Base-by-base conservation (phyloP, 2,797 vertebrate species). In the Steatocranus sp. region DNA sequence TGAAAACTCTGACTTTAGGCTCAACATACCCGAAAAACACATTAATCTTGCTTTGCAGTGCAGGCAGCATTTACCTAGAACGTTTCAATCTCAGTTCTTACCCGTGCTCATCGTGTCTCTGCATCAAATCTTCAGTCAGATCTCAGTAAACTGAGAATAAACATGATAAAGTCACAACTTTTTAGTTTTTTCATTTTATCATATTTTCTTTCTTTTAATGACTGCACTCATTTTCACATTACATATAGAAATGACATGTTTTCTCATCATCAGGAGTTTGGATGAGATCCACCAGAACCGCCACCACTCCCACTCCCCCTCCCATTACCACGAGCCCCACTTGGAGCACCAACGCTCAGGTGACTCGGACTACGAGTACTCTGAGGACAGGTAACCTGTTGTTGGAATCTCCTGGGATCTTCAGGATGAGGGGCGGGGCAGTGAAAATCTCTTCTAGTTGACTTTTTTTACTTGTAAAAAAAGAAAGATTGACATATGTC, bases 261-360 rank as follows among this genome's bases (percentile, higher is more conserved):
- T 93, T 93, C 84, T 88, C 14, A 70, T 86, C 4, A 91, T 83
- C 90, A 99, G 98, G 97, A 99, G 98, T 94, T 97, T 99, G 95
- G 98, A 99, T 96, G 98, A 99, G 97, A 99, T 99, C 95, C 98
- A 98, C 96, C 98, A 98, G 92, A 98, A 97, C 85, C 97, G 96
- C 92, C 93, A 97, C 81, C 96, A 97, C 88, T 98, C 97, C 92
- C 97, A 96, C 88, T 99, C 98, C 89, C 98, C 98, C 79, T 97
- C 97, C 85, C 97, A 94, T 93, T 97, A 98, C 97, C 97, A 97
- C 63, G 97, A 98, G 95, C 93, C 97, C 95, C 96, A 97, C 78
- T 89, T 95, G 91, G 97, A 97, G 91, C 97, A 95, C 92, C 97
- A 95, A 25, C 94, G 97, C 93, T 97, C 98, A 63, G 97, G 97